phyloP scores from a whole-genome alignment of 1,140 invertebrate species.

The Pseudomyrmex concolor region DNA sequence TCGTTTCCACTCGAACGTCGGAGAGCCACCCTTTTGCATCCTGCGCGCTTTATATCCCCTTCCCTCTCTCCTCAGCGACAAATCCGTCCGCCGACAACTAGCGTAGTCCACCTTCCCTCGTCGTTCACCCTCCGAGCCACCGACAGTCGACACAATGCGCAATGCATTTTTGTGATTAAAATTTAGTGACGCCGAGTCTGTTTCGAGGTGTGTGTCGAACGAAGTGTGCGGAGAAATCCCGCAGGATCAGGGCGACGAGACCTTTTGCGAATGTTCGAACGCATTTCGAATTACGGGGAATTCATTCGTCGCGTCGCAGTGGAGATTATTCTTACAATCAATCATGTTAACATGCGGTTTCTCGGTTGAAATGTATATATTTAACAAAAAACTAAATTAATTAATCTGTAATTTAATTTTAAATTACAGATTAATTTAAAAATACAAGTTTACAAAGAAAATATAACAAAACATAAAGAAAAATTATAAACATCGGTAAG shows the following conservation, averaged over 20 bases:
- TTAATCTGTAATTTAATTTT: too few species aligned
- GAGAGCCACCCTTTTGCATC: conserved; percentile 53
- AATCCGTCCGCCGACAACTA: conserved; percentile 58
- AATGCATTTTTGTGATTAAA: conserved; percentile 83
- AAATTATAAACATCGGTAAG: background rate
- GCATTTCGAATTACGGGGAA: conserved; percentile 1
- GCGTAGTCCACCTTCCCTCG: conserved; percentile 43
- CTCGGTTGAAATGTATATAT: too few species aligned
- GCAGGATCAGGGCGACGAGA: conserved; percentile 8
- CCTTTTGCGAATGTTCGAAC: conserved; percentile 4
- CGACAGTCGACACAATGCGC: conserved; percentile 74
- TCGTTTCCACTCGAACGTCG: conserved; percentile 51
- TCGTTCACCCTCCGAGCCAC: conserved; percentile 43
- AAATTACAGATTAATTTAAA: too few species aligned
- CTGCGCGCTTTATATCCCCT: conserved; percentile 51
- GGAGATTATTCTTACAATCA: background rate
- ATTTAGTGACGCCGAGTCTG: conserved; percentile 70
- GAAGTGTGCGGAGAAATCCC: background rate
- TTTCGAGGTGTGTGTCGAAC: conserved; percentile 1
- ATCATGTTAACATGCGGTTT: background rate
- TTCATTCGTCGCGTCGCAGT: background rate
- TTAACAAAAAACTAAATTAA: too few species aligned
- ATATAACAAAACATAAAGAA: background rate
- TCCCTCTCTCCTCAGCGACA: conserved; percentile 6
- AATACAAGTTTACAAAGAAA: background rate